Evolutionary conservation across 2,888 invertebrate species (phyloP).

Genomic region (Phengaris arion): DNA sequence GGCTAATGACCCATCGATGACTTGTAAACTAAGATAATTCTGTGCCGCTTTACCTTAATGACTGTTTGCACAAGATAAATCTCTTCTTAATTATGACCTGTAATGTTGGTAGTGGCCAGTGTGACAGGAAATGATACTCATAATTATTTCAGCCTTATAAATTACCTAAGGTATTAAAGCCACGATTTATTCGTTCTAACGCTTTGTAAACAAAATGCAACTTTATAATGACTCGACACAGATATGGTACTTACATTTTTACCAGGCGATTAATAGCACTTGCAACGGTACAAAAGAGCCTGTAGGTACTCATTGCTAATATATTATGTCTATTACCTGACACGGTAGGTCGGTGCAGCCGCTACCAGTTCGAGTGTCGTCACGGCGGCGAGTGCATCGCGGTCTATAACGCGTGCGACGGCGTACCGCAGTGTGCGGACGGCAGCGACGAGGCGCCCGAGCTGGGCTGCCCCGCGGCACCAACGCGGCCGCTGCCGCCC

Average conservation of each 20-base stretch:
- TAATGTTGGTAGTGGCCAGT: not conserved
- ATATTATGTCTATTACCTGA: not conserved
- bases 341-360: constrained; percentile 82
- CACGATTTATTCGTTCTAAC: not conserved
- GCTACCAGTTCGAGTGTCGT: constrained; percentile 93
- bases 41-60: not conserved
- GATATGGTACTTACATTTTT: too few species aligned
- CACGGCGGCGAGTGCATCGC: constrained; percentile 94
- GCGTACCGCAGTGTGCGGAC: constrained; percentile 94
- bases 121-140: not conserved
- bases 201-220: too few species aligned
- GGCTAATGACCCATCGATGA: constrained; percentile 22
- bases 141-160: not conserved
- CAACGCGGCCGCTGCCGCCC: constrained; percentile 50
- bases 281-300: too few species aligned
- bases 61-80: constrained; percentile 3
- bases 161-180: not conserved
- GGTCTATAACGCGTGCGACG: constrained; percentile 96
- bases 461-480: constrained; percentile 83
- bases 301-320: too few species aligned
- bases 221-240: too few species aligned
- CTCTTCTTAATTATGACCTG: not conserved
- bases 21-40: constrained; percentile 10
- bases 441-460: constrained; percentile 95
- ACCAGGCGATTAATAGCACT: too few species aligned